These are phyloP conservation scores for Dione juno DNA, from an alignment of 2,888 invertebrate genomes.

Conservation along the genomic window DNA sequence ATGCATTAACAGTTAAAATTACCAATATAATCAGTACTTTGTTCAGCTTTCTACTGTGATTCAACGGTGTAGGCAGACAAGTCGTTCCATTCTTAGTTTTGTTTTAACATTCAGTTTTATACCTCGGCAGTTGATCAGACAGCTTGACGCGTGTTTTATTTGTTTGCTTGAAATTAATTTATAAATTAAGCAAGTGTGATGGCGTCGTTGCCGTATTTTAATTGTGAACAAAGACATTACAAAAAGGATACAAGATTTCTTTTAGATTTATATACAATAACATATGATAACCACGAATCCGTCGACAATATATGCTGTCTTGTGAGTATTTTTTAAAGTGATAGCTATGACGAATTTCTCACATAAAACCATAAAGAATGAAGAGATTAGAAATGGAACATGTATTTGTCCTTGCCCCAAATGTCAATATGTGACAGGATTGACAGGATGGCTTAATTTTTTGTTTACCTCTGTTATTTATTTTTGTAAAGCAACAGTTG, in stretches of 20 bases:
- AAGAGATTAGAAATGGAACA: constrained; percentile 61
- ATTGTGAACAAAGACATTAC: constrained; percentile 88
- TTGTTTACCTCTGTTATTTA: constrained; percentile 54
- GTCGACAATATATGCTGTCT: constrained; percentile 87
- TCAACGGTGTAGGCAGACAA: constrained; percentile 61
- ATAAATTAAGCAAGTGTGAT: constrained; percentile 56
- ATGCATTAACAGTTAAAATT: constrained; percentile 74
- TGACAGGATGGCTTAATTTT: constrained; percentile 61
- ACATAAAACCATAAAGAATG: constrained; percentile 50
- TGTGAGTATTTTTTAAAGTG: constrained; percentile 73
- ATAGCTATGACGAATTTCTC: constrained; percentile 9
- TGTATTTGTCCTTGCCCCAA: constrained; percentile 71
- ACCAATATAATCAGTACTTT: constrained; percentile 68
- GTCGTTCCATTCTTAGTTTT: constrained; percentile 59
- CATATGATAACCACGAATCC: constrained; percentile 92
- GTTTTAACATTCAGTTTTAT: constrained; percentile 45
- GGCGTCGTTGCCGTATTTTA: constrained; percentile 81
- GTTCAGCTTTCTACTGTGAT: constrained; percentile 79
- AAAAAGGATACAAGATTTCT: constrained; percentile 94
- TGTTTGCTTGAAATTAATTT: constrained; percentile 47
- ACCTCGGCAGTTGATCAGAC: constrained; percentile 48
- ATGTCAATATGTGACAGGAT: constrained; percentile 73
- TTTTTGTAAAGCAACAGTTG: constrained; percentile 50
- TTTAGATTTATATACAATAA: constrained; percentile 92
- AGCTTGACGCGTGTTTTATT: constrained; percentile 56